Evolutionary conservation across 1,140 invertebrate species (phyloP).

Genomic region (Drosophila oshimai): DNA sequence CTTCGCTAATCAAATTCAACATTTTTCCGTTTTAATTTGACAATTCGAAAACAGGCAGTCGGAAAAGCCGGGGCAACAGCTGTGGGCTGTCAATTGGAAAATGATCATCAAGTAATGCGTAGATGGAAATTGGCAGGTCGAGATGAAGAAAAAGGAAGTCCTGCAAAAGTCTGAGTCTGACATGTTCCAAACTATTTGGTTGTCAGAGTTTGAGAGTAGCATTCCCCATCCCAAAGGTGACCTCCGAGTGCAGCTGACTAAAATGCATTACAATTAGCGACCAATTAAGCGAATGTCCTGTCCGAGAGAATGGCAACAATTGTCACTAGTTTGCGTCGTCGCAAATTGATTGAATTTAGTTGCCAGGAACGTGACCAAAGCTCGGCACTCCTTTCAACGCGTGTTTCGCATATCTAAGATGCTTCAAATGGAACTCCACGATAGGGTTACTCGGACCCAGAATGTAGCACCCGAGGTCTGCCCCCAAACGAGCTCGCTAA

Average conservation of each 20-base stretch:
- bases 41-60: slow-evolving; percentile 68
- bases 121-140: slow-evolving; percentile 54
- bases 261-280: slow-evolving; percentile 74
- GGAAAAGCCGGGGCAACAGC: slow-evolving; percentile 49
- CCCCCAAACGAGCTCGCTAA: slow-evolving; percentile 13
- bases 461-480: not conserved
- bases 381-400: slow-evolving; percentile 27
- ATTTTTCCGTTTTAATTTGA: slow-evolving; percentile 80
- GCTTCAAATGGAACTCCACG: slow-evolving; percentile 24
- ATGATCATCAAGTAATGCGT: slow-evolving; percentile 71
- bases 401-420: slow-evolving; percentile 55
- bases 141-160: not conserved
- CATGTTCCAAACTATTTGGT: not conserved
- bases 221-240: slow-evolving; percentile 12
- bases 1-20: slow-evolving; percentile 80
- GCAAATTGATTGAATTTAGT: slow-evolving; percentile 76
- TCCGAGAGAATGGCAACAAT: slow-evolving; percentile 55
- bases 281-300: slow-evolving; percentile 56
- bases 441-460: not conserved
- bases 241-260: slow-evolving; percentile 26
- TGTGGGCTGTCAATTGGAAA: slow-evolving; percentile 75
- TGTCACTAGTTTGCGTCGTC: slow-evolving; percentile 39
- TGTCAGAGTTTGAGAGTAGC: not conserved
- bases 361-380: slow-evolving; percentile 56
- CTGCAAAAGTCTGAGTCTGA: slow-evolving; percentile 2